Base-by-base conservation (phyloP, 1,140 invertebrate genomes). In the Capitella teleta region DNA sequence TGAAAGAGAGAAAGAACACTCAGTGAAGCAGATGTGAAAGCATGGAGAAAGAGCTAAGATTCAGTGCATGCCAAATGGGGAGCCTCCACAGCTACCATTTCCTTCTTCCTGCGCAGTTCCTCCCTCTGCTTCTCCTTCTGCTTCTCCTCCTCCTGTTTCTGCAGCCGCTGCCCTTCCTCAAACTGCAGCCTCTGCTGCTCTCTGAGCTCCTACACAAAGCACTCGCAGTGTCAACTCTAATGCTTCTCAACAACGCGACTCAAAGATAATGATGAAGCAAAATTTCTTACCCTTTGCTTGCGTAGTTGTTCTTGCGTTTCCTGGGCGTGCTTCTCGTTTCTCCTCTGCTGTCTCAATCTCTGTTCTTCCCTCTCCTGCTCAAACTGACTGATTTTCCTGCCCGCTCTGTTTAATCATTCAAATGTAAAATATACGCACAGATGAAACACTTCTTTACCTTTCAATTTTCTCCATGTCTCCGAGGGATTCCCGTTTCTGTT, bases 291-390 rank as follows among this genome's bases (percentile, higher is more conserved):
- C 59, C 60, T 63, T 46, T 68, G 67, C 54, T 61, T 62, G n/a
- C 53, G 54, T 8, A 64, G 47, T 25, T 63, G 59, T 36, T 66
- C 66, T 26, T 67, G 64, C 24, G 67, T 61, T 49, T 68, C 63
- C 16, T 52, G 57, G 21, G 60, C 52, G 55, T 61, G 54, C 36
- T 54, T 58, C 34, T 68, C 63, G 30, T 67, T 61, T 12, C 57
- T 53, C 46, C 55, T 59, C 48, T 61, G 56, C 43, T 61, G 53
- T 34, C 62, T 49, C 36, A 58, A 47, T 51, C 53, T 59, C 45
- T 66, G 57, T 21, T 70, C 67, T 24, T 67, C 61, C 28, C 60
- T 54, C 46, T 70, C 66, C 19, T 60, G 52, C 44, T 70, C 67
- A 54, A 67, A 64, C 56, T 62, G 63, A n/a, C n/a, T n/a, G n/a